Conservation (phyloP, 2,113 vertebrate genomes). For the Rallus limicola region DNA sequence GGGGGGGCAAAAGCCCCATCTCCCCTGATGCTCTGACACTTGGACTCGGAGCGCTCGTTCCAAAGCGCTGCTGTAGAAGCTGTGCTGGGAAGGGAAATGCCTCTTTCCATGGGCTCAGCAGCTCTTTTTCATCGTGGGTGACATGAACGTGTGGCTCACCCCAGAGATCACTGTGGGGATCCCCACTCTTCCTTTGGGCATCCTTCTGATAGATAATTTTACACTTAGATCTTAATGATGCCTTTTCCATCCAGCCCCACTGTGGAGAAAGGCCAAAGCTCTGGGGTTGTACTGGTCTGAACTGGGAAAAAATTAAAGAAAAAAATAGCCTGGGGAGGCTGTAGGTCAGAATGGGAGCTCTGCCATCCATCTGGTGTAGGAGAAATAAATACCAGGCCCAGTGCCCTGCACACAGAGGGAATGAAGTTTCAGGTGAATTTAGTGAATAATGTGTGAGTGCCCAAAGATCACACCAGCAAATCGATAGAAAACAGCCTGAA, state of each 20-base stretch:
- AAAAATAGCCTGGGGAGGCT: neutral
- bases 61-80: neutral
- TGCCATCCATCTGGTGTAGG: neutral
- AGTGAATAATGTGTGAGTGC: neutral
- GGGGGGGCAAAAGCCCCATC: neutral
- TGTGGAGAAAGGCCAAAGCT: neutral
- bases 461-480: neutral
- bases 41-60: neutral
- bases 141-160: neutral
- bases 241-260: neutral
- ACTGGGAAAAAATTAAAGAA: neutral
- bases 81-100: accelerated
- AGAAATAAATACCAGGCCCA: neutral
- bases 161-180: neutral
- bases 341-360: neutral
- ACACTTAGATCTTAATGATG: neutral
- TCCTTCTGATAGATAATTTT: neutral
- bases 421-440: neutral
- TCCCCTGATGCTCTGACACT: neutral
- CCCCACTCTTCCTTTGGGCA: neutral
- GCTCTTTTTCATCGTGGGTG: neutral
- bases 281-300: neutral
- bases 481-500: neutral
- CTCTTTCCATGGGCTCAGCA: accelerated
- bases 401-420: neutral